Base-by-base conservation (phyloP, 2,888 invertebrate genomes). In the Tetramorium bicarinatum region DNA sequence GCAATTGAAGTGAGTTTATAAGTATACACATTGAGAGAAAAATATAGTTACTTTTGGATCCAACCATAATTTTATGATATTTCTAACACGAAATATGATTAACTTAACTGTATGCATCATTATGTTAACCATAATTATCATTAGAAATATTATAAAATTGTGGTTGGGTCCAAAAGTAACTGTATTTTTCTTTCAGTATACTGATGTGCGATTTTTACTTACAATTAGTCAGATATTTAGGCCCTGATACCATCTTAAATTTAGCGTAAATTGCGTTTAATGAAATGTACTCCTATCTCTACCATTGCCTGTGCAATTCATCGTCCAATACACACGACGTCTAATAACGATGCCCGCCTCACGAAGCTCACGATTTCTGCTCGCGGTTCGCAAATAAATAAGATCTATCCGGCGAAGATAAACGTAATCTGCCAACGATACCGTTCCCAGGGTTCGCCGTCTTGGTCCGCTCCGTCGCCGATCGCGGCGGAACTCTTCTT, bases 341-440 rank as follows among this genome's bases (percentile, higher is more conserved):
- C 69, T 69, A 59, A 69, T 69, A 59, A 79, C 69, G 59, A 79
- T 44, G 67, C 56, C 44, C 29, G 77, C 77, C 79, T 69, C 71
- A 69, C 59, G 79, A 69, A 69, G 21, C 59, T 79, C 79, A 79
- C 79, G 79, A 79, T 29, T 79, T 59, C 21, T 47, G 41, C 44
- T 49, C 56, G 79, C 67, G 34, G 52, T 47, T 56, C 44, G 59
- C 59, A 59, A 79, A 79, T 69, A 69, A 79, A 49, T 71, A 71
- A 79, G 71, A 79, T 47, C 79, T 71, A 69, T 61, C 71, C 49
- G 69, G 59, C 79, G 47, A 71, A 69, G 79, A 79, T 71, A 59
- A 79, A 79, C 59, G 69, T 52, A 79, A 79, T 79, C 69, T 41
- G 44, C 69, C 69, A 9, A 38, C 66, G 62, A 74, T 81, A 74